Evolutionary conservation across 1,140 invertebrate species (phyloP).

Genomic region (Brachionus asplanchnoidis): DNA sequence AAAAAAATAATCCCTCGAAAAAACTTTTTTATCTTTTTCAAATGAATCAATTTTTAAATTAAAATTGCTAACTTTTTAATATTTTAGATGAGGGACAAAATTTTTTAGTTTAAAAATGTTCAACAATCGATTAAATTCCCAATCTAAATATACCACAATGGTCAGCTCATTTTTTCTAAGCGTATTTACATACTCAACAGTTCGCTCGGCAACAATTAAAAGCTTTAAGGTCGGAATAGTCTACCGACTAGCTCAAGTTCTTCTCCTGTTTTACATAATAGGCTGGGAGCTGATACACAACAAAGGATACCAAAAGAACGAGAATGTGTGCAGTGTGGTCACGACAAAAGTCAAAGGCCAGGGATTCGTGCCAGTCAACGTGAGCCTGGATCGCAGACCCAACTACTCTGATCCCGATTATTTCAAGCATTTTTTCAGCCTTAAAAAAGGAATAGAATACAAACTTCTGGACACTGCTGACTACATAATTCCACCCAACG

Average conservation of each 20-base stretch:
- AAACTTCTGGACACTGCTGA: slow-evolving; percentile 28
- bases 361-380: slow-evolving; percentile 15
- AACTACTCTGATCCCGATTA: neutral
- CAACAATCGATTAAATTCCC: neutral
- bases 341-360: slow-evolving; percentile 61
- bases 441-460: neutral
- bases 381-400: neutral
- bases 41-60: too few species aligned
- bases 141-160: neutral
- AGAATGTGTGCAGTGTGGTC: slow-evolving; percentile 56
- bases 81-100: neutral
- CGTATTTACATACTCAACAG: slow-evolving; percentile 35
- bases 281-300: slow-evolving; percentile 59
- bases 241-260: slow-evolving; percentile 58
- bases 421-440: neutral
- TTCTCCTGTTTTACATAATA: slow-evolving; percentile 59
- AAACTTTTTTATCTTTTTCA: too few species aligned
- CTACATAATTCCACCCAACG: slow-evolving; percentile 35
- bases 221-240: slow-evolving; percentile 58
- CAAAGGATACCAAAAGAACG: slow-evolving; percentile 61
- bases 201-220: slow-evolving; percentile 29
- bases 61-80: neutral
- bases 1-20: too few species aligned
- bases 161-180: neutral
- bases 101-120: neutral